Base-by-base conservation (phyloP, 92 coral and sea anemone species). In the Zoanthus sansibaricus region DNA sequence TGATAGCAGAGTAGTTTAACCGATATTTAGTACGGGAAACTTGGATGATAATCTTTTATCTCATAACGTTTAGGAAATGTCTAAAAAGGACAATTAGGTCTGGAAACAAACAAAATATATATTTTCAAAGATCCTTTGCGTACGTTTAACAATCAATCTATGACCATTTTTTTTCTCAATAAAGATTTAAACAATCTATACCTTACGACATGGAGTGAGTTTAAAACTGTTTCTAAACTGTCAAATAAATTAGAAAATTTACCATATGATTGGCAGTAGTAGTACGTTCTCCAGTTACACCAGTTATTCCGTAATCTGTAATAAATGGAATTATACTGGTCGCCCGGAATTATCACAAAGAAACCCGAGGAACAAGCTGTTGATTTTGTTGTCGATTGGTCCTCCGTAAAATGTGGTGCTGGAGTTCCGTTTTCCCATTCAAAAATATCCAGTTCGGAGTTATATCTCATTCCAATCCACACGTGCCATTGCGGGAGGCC, bases 401-500 rank as follows among this genome's bases (percentile, higher is more conserved):
- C 46, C 4, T 11, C 44, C 4, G 74, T 32, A 20, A 8, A 70
- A 11, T 17, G 4, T 16, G 46, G 74, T 31, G n/a, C 46, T 5
- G 74, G 74, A 15, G 32, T 25, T 25, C 74, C 74, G 12, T 70
- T 70, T 25, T 25, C 74, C 74, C 74, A 70, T 31, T 70, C 74
- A 32, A 70, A 25, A 1, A 1, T 70, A 45, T 32, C 44, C 74
- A 70, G 15, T 31, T 70, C 74, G 45, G 74, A 5, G 45, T 70
- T 70, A 46, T 70, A 70, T 70, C 32, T 25, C 74, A 70, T 70
- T 25, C 74, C 74, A 31, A 70, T 70, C 74, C 74, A 70, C 45
- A 32, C 30, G 9, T 7, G 2, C 30, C 8, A 70, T 6, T 10
- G 32, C 10, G 9, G 11, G 3, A 11, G 1, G 10, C 44, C 12